Conservation (phyloP, 2,797 vertebrate genomes). For the Brachyalestes nurse region DNA sequence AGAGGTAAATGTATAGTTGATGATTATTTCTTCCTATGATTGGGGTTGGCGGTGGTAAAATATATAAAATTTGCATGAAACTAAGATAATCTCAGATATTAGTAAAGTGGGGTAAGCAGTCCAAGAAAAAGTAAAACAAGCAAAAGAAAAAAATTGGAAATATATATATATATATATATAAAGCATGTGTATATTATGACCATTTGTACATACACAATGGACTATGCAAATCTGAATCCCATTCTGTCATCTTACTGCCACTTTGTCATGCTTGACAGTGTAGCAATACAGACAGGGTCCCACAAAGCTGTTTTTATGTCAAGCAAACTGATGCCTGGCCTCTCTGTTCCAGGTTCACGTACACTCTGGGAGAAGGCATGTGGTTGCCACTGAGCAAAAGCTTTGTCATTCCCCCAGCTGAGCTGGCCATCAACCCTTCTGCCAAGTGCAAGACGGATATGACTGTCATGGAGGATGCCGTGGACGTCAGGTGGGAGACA, state of each 20-base stretch:
- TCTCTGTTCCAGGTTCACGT: constrained; percentile 86
- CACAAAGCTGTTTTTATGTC: constrained; percentile 5
- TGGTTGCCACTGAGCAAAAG: constrained; percentile 98
- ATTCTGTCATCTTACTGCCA: constrained; percentile 17
- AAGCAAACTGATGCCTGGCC: background rate
- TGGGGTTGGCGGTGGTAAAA: no score
- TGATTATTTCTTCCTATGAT: no score
- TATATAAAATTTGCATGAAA: no score
- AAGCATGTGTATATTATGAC: background rate
- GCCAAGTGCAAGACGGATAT: constrained; percentile 99
- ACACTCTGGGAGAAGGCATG: constrained; percentile 97
- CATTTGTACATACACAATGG: background rate
- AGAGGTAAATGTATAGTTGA: no score
- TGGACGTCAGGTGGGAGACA: constrained; percentile 91
- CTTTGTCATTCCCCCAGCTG: constrained; percentile 95
- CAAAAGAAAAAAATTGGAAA: no score
- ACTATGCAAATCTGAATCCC: constrained; percentile 22
- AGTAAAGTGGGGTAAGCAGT: no score
- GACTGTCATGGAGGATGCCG: constrained; percentile 98
- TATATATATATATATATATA: no score
- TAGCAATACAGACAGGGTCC: background rate
- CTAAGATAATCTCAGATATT: no score
- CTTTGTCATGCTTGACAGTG: background rate
- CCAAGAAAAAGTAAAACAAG: no score
- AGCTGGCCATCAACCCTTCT: constrained; percentile 97